A percentile compares a stretch with the other conserved stretches of the same genome.
Conservation (phyloP, 1,140 invertebrate genomes). For the Pseudomyrmex dendroicus region DNA sequence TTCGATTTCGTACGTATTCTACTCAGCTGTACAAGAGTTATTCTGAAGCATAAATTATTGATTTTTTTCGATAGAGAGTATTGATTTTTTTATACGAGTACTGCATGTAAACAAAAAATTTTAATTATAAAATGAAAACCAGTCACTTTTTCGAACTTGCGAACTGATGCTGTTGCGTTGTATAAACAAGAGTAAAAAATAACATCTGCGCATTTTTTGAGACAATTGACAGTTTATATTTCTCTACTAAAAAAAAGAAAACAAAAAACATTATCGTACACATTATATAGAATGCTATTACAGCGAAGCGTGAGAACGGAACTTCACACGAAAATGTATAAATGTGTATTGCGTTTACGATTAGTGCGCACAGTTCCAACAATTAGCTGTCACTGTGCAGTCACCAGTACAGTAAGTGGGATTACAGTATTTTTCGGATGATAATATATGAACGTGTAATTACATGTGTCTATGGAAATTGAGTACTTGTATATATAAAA, state of each 20-base stretch:
- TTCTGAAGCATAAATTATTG: slow-evolving; percentile 48
- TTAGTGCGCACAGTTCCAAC: slow-evolving; percentile 29
- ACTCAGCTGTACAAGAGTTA: slow-evolving; percentile 36
- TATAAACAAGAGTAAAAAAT: slow-evolving; percentile 6
- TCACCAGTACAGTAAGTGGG: slow-evolving; percentile 41
- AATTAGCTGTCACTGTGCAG: slow-evolving; percentile 63
- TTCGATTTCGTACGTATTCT: background rate
- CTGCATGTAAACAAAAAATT: background rate
- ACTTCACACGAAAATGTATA: slow-evolving; percentile 36
- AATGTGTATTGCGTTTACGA: slow-evolving; percentile 40
- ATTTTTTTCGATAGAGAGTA: background rate
- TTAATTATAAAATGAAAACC: background rate
- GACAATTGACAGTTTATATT: background rate
- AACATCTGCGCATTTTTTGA: background rate
- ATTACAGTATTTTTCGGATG: slow-evolving; percentile 42
- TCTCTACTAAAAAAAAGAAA: slow-evolving; percentile 27
- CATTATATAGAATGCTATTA: background rate
- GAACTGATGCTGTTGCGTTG: background rate
- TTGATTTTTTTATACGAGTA: background rate
- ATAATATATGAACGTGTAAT: slow-evolving; percentile 62
- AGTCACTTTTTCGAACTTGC: background rate
- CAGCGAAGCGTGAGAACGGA: slow-evolving; percentile 23
- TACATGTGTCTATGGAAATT: slow-evolving; percentile 67
- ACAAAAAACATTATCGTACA: slow-evolving; percentile 20
- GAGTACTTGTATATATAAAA: slow-evolving; percentile 66